Evolutionary conservation across 2,888 invertebrate species (phyloP), one percentile per base, ranked within the genome.

Genomic region (Noctua comes): DNA sequence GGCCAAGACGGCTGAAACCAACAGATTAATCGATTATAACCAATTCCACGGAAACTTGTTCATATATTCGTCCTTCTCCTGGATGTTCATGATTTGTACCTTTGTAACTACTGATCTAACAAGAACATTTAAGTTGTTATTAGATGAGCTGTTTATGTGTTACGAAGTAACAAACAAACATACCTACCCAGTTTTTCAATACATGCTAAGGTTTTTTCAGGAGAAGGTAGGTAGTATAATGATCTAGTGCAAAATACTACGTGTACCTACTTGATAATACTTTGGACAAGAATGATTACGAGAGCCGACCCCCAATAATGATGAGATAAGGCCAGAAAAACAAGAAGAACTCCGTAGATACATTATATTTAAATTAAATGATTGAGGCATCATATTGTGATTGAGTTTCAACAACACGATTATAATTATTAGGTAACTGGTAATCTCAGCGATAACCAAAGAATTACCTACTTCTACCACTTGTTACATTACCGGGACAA

Each of bases 1-100:
- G 31, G 93, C 94, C 62, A 95, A 77, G 2, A 91, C 94, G n/a
- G 92, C 96, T 95, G 90, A 1, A 93, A 92, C 21, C 21, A 69
- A 62, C 11, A 75, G 66, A 72, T 31, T 54, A 4, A 46, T 16
- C 2, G 51, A 64, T 64, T 24, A 46, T 40, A 11, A 68, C 24
- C 0, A 0, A 31, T 54, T 40, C n/a, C 24, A 40, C 10, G 18
- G 3, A 31, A 46, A 62, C 18, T 18, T 27, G 7, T 31, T 62
- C 7, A 31, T 18, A 7, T 27, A 27, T 59, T 27, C 27, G 27
- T 59, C 16, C 16, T 27, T 59, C 16, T 43, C 43, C 40, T 7
- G 40, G 40, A 40, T 40, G 40, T 40, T 40, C 40, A 36, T 36
- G 36, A 4, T 36, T 36, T 36, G 36, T 36, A 36, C 36, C 36